Evolutionary conservation across 2,888 invertebrate genomes (phyloP), one percentile per base, ranked within the genome.

Genomic region (Emmelina monodactyla): DNA sequence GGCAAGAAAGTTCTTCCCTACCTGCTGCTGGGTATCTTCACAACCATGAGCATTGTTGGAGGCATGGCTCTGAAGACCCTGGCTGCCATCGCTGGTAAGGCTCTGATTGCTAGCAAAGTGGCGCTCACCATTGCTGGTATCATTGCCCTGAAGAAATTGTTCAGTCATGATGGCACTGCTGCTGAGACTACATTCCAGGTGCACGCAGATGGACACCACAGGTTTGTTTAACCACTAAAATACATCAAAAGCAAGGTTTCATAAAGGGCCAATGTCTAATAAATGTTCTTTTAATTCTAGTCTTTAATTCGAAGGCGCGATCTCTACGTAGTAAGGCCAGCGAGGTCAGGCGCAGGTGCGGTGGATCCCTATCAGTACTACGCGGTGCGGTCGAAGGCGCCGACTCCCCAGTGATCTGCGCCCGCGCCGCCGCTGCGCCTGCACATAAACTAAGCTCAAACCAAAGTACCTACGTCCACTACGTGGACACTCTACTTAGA

Each of bases 111-210:
- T 46, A 87, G 87, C 59, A 89, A 89, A 60, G 85, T 88, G 32
- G 88, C 88, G 2, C 63, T 89, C 38, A 86, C 88, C 40, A 88
- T 89, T 48, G 86, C 88, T 41, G 85, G 87, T 35, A 86, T 88
- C 38, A 86, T 88, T 49, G 88, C 85, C 14, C 64, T 88, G 47
- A 88, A 88, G 72, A 88, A 88, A 61, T 76, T 89, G 44, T 88
- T 88, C 70, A 85, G 87, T 41, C 85, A 86, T 44, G 86, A 87
- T 45, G 70, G 78, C 44, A 69, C 82, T 42, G 79, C 84, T 40
- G 84, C 84, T 42, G 85, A 85, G 57, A 82, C 84, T 31, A 83
- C 85, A 44, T 84, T 87, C 70, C 87, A 87, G 62, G 87, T 88
- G 33, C 87, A 87, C 51, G 85, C 88, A 43, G 82, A 83, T 58